These are phyloP conservation scores for Verasper variegatus DNA, from an alignment of 2,113 vertebrate genomes.

Conservation along the genomic window DNA sequence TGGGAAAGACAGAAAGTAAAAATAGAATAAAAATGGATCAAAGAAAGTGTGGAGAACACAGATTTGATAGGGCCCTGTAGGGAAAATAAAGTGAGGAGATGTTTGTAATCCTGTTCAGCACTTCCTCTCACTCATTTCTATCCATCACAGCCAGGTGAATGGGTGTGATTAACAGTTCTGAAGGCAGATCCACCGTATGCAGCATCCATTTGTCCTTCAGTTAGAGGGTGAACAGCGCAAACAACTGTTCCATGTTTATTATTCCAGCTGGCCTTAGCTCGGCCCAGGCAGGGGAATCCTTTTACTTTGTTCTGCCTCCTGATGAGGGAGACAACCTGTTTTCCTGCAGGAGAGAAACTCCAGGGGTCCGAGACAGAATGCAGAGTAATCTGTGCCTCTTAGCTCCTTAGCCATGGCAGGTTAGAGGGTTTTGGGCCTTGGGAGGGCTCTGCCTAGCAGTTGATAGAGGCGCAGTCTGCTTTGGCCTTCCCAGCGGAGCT, in stretches of 20 bases:
- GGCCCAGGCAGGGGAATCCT: slow-evolving; percentile 3
- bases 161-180: not conserved
- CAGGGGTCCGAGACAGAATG: slow-evolving; percentile 11
- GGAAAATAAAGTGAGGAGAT: slow-evolving; percentile 16
- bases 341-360: slow-evolving; percentile 32
- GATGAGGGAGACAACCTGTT: slow-evolving; percentile 21
- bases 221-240: slow-evolving; percentile 9
- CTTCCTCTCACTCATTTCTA: slow-evolving; percentile 17
- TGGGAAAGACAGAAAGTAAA: slow-evolving; percentile 21
- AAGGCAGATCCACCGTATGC: slow-evolving; percentile 19
- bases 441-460: slow-evolving; percentile 84
- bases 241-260: slow-evolving; percentile 8
- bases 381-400: not conserved
- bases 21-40: slow-evolving; percentile 38
- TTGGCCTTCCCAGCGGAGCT: slow-evolving; percentile 96
- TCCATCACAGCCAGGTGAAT: slow-evolving; percentile 27
- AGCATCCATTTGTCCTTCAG: slow-evolving; percentile 42
- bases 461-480: slow-evolving; percentile 91
- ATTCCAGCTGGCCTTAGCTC: slow-evolving; percentile 40
- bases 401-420: slow-evolving; percentile 7
- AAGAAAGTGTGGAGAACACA: slow-evolving; percentile 15
- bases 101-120: slow-evolving; percentile 13
- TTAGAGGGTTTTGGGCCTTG: slow-evolving; percentile 8
- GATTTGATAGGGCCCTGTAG: not conserved
- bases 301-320: slow-evolving; percentile 31